Conservation (phyloP, 2,888 invertebrate genomes). For the Phaedon cochleariae region DNA sequence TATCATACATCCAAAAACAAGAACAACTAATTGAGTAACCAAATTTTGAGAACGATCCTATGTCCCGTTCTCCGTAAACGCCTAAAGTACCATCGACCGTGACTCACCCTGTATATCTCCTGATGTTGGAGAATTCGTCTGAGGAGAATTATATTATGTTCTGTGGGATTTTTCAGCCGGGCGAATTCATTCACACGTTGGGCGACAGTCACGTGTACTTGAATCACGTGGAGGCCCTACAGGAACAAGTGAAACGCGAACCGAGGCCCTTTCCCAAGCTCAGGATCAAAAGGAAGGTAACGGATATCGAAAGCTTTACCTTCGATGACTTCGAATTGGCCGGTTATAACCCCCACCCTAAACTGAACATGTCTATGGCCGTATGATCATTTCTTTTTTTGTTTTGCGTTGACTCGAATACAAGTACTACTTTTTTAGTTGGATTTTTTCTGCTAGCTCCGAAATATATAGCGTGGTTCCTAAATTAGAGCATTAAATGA, state of each 20-base stretch:
- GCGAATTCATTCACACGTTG: slow-evolving; percentile 92
- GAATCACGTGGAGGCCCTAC: slow-evolving; percentile 86
- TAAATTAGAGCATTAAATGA: too few species aligned
- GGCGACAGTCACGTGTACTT: slow-evolving; percentile 96
- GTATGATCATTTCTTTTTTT: slow-evolving; percentile 35
- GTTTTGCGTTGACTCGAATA: too few species aligned
- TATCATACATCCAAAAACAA: too few species aligned
- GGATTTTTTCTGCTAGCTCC: too few species aligned
- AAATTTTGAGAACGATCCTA: too few species aligned
- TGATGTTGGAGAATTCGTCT: too few species aligned
- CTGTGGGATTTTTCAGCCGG: slow-evolving; percentile 68
- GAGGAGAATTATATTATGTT: background rate
- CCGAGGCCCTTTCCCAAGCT: slow-evolving; percentile 87
- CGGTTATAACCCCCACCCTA: slow-evolving; percentile 87
- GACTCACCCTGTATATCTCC: too few species aligned
- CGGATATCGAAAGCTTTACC: slow-evolving; percentile 86
- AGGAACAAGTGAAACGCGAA: slow-evolving; percentile 78
- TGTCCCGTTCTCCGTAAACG: too few species aligned
- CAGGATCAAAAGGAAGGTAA: slow-evolving; percentile 75
- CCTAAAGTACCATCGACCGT: too few species aligned
- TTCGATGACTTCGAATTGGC: slow-evolving; percentile 86
- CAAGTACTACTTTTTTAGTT: too few species aligned
- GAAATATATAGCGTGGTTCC: too few species aligned
- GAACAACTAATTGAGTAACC: too few species aligned
- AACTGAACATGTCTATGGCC: slow-evolving; percentile 67